Evolutionary conservation across 2,888 invertebrate genomes (phyloP), one percentile per base, ranked within the genome.

Genomic region (Tuta absoluta): DNA sequence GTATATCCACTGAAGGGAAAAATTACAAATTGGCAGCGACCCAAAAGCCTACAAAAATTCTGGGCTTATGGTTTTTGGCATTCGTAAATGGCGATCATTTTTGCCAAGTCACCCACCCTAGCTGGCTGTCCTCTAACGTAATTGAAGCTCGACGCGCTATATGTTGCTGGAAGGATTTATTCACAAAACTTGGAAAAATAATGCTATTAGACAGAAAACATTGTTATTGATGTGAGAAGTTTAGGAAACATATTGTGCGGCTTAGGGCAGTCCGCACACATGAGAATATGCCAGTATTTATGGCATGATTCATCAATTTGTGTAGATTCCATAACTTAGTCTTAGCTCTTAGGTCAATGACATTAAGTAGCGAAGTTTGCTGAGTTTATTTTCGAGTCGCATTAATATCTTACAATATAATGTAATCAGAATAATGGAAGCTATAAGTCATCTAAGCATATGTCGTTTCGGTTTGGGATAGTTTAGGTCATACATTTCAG

Each of bases 151-250:
- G 17, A 56, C 28, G 11, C 24, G 17, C n/a, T n/a, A 24, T 33
- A 33, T 33, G 17, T 56, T 8, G 33, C 19, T 19, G 56, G 24
- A 28, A 33, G 56, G 33, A 56, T 56, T 33, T 56, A 33, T 56
- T 33, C 17, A 28, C 56, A 2, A 56, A 56, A 56, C 24, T 56
- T 56, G 28, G 56, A 28, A 28, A n/a, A 28, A 56, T n/a, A 28
- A 24, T 28, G 56, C 28, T 56, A 45, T 59, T 21, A 45, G 28
- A 60, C 24, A 45, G 8, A 60, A 24, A 45, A 45, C 28, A 60
- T 60, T 60, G 45, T 60, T 60, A 60, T 60, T 60, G 45, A 60
- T 60, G 60, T 45, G n/a, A 41, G 45, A 60, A 60, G 60, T 60
- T 60, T 45, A 4, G 24, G 45, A 23, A 60, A 60, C 60, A 23